Percentiles rank a stretch among this genome's conserved stretches.
Conservation (phyloP, 2,113 vertebrate genomes). For the Epinephelus moara region DNA sequence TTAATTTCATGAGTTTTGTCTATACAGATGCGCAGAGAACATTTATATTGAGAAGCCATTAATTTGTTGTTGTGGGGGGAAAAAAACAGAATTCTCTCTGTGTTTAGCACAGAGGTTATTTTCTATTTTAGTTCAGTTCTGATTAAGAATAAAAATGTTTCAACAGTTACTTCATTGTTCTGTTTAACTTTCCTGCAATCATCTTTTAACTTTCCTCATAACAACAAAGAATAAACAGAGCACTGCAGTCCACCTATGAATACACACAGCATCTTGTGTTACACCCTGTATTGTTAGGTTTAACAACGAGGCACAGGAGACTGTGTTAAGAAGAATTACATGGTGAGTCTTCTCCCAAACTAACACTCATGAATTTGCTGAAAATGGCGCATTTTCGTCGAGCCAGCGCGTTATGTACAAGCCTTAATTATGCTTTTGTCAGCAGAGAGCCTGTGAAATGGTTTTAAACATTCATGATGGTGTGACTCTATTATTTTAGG, state of each 20-base stretch:
- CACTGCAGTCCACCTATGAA: neutral
- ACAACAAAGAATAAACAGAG: constrained; percentile 9
- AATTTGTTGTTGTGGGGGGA: too few relatives aligned
- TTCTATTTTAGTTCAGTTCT: neutral
- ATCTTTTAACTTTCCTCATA: neutral
- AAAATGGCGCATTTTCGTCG: constrained; percentile 58
- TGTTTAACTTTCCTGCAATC: too few relatives aligned
- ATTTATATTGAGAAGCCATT: too few relatives aligned
- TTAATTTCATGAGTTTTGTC: neutral
- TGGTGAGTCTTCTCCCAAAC: constrained; percentile 32
- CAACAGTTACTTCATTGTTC: too few relatives aligned
- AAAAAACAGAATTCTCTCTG: neutral
- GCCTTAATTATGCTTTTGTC: constrained; percentile 73
- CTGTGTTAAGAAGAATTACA: constrained; percentile 43
- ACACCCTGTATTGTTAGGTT: constrained; percentile 9
- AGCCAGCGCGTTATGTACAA: constrained; percentile 55
- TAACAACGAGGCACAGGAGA: constrained; percentile 13
- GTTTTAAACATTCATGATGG: constrained; percentile 73
- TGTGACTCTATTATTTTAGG: constrained; percentile 65
- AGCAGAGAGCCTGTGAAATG: constrained; percentile 67
- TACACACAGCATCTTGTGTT: neutral
- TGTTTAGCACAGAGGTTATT: neutral
- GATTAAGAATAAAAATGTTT: too few relatives aligned
- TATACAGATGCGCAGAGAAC: neutral
- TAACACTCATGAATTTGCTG: constrained; percentile 52